A percentile compares a stretch with the other conserved stretches of the same genome.
Conservation (phyloP, 2,797 vertebrate genomes). For the Leucoraja ocellata region DNA sequence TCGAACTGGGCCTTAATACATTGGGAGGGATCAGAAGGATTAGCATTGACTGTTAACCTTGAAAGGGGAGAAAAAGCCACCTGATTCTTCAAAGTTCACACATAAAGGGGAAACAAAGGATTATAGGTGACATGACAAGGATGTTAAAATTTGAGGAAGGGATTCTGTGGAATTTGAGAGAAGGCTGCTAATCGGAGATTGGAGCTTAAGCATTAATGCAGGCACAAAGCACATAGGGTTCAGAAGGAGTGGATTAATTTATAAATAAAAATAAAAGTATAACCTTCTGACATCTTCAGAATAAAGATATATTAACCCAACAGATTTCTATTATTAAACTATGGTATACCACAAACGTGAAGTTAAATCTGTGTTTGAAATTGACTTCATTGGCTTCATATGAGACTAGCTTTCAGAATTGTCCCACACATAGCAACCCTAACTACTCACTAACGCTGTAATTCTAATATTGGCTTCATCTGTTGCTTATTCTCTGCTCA, state of each 20-base stretch:
- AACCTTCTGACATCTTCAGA: conserved; percentile 1
- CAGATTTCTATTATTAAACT: conserved; percentile 13
- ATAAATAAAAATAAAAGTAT: conserved; percentile 37
- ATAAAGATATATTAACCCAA: background rate
- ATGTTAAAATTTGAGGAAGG: conserved; percentile 67
- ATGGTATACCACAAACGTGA: background rate
- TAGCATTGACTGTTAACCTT: conserved; percentile 55
- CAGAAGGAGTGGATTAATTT: conserved; percentile 57
- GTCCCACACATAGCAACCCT: no score
- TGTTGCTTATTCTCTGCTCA: no score
- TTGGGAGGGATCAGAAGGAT: conserved; percentile 38
- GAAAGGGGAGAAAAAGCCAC: conserved; percentile 42
- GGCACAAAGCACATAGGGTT: conserved; percentile 59
- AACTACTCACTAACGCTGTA: background rate
- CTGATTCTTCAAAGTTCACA: conserved; percentile 38
- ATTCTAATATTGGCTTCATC: background rate
- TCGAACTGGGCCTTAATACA: background rate
- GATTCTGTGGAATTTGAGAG: conserved; percentile 72
- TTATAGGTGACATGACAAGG: conserved; percentile 67
- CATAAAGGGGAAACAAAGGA: conserved; percentile 62
- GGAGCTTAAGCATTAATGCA: conserved; percentile 61
- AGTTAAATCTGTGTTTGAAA: background rate
- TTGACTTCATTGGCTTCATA: background rate
- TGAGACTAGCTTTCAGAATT: background rate
- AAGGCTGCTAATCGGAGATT: conserved; percentile 70